These are phyloP conservation scores for Erythrocercus mccallii DNA, from an alignment of 2,113 vertebrate genomes.

Conservation along the genomic window DNA sequence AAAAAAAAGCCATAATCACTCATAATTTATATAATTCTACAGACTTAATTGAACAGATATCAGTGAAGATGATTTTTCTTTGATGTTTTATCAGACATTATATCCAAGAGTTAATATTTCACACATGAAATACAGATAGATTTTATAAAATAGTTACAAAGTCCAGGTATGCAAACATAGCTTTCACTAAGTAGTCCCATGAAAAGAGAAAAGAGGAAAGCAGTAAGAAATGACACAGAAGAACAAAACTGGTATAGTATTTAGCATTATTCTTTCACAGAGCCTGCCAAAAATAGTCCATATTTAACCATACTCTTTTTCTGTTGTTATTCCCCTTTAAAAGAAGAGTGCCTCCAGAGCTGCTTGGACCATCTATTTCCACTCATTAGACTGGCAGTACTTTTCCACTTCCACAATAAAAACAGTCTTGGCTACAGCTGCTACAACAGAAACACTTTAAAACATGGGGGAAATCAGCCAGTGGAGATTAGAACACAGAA, in stretches of 20 bases:
- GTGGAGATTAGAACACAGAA: slow-evolving; percentile 20
- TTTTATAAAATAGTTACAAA: not conserved
- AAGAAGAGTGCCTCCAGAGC: not conserved
- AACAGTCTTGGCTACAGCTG: not conserved
- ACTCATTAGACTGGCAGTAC: not conserved
- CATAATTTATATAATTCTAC: not conserved
- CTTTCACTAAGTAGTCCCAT: not conserved
- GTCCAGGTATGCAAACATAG: not conserved
- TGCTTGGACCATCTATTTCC: not conserved
- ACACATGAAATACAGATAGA: not conserved
- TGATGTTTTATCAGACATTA: not conserved
- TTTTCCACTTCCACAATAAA: slow-evolving; percentile 51
- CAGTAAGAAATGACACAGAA: not conserved
- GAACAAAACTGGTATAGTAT: not conserved
- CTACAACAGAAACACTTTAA: slow-evolving; percentile 34
- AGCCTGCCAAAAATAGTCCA: not conserved
- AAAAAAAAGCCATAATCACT: not conserved
- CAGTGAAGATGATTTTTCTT: not conserved
- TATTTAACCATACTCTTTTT: not conserved
- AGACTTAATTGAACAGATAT: not conserved
- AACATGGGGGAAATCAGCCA: slow-evolving; percentile 14
- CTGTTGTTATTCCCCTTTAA: not conserved
- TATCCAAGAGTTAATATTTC: not conserved
- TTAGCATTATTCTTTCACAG: not conserved
- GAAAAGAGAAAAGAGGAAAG: not conserved